A percentile compares a stretch with the other conserved stretches of the same genome.
Evolutionary conservation across 2,888 invertebrate genomes (phyloP).

Genomic region (Acanthococcus lagerstroemiae): DNA sequence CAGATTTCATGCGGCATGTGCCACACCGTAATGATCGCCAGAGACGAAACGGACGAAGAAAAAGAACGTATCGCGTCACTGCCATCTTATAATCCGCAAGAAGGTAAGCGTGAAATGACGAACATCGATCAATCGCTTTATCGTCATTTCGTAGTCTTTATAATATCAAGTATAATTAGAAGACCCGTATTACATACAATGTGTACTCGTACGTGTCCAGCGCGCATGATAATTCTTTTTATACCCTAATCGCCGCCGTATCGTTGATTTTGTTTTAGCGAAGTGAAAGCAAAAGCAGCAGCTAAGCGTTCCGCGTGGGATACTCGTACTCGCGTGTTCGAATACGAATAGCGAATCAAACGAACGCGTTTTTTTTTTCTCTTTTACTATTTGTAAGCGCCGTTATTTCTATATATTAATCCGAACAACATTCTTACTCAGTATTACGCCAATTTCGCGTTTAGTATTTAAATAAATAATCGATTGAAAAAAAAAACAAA

Average conservation of each 20-base stretch:
- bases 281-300: conserved; percentile 1
- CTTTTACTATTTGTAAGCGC: no score
- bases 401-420: conserved; percentile 5
- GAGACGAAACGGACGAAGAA: conserved; percentile 55
- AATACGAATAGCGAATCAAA: neutral
- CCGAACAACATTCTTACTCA: conserved; percentile 26
- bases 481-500: no score
- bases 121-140: no score
- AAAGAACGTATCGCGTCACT: conserved; percentile 51
- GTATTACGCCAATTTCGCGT: conserved; percentile 18
- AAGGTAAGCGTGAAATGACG: conserved; percentile 6
- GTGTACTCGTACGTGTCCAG: no score
- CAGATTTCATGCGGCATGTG: conserved; percentile 71
- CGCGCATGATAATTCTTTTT: no score
- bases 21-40: conserved; percentile 64
- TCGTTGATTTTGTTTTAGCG: neutral
- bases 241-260: no score
- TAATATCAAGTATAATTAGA: no score
- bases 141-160: no score
- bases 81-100: conserved; percentile 43
- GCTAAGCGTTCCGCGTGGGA: neutral
- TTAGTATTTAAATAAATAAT: conserved; percentile 13
- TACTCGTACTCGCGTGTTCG: no score
- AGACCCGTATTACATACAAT: no score
- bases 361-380: conserved; percentile 1